phyloP scores from a whole-genome alignment of 2,113 vertebrate genomes.

The Cheilinus undulatus region DNA sequence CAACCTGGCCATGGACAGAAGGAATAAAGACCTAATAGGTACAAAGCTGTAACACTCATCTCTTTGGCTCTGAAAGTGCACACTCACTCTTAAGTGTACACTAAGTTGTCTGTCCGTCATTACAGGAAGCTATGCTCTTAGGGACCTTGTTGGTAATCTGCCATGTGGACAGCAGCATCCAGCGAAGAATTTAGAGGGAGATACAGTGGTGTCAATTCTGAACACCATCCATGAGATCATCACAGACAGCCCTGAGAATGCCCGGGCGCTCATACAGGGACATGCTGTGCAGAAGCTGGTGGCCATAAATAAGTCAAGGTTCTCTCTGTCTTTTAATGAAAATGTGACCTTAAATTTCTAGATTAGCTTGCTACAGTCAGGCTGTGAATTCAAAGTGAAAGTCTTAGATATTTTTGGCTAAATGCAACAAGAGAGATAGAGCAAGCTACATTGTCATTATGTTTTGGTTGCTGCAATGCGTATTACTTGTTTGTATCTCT shows the following conservation, averaged over 20 bases:
- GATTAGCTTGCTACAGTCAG: not conserved
- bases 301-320: conserved; percentile 93
- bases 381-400: not conserved
- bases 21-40: conserved; percentile 98
- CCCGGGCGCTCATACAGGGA: conserved; percentile 92
- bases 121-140: conserved; percentile 93
- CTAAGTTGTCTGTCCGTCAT: not conserved
- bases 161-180: conserved; percentile 90
- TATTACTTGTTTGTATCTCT: conserved; percentile 8
- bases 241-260: conserved; percentile 93
- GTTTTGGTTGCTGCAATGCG: not conserved
- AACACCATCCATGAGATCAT: conserved; percentile 98
- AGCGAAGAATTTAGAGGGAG: conserved; percentile 92
- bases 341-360: not conserved
- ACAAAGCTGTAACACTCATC: conserved; percentile 6
- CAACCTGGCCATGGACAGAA: conserved; percentile 90
- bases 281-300: conserved; percentile 94
- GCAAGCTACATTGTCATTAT: not conserved
- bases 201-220: conserved; percentile 94
- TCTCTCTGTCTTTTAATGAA: not conserved
- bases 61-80: not conserved
- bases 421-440: not conserved
- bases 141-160: conserved; percentile 93
- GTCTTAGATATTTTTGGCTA: not conserved
- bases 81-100: not conserved